Percentiles rank a stretch among this genome's conserved stretches.
Conservation (phyloP, 2,888 invertebrate species). For the Criorhina ranunculi region DNA sequence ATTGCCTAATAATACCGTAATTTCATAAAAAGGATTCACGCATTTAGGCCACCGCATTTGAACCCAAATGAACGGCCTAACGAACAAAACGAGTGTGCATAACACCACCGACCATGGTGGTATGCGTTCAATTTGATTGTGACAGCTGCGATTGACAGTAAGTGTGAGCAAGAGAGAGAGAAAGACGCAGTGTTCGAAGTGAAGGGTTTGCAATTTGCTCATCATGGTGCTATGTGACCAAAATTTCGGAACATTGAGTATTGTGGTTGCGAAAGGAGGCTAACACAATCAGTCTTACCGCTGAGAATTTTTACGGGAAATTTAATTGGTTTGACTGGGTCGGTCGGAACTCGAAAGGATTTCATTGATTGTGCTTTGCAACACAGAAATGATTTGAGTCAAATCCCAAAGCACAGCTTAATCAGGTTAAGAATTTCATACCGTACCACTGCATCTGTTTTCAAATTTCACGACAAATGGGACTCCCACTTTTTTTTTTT, state of each 20-base stretch:
- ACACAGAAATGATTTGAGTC: no score
- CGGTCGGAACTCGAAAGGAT: not conserved
- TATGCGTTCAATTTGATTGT: constrained; percentile 37
- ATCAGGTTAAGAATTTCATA: no score
- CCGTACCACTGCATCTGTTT: no score
- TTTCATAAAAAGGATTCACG: constrained; percentile 65
- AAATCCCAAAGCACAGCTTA: no score
- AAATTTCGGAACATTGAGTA: constrained; percentile 51
- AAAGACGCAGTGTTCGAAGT: not conserved
- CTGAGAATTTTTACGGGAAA: constrained; percentile 8
- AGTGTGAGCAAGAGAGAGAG: not conserved
- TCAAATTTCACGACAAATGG: no score
- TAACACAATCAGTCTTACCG: constrained; percentile 44
- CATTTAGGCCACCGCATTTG: constrained; percentile 59
- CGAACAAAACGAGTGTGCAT: constrained; percentile 12
- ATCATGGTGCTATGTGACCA: constrained; percentile 27
- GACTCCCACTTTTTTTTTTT: no score
- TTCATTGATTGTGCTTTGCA: no score
- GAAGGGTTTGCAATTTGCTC: constrained; percentile 10
- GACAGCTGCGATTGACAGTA: constrained; percentile 54
- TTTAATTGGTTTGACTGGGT: constrained; percentile 43
- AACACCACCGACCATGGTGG: constrained; percentile 1
- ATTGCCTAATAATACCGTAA: constrained; percentile 68
- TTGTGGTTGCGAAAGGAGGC: constrained; percentile 20
- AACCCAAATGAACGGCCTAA: constrained; percentile 30